A percentile compares a stretch with the other conserved stretches of the same genome.
Evolutionary conservation across 2,797 vertebrate species (phyloP).

Genomic region (Sibirionetta formosa): DNA sequence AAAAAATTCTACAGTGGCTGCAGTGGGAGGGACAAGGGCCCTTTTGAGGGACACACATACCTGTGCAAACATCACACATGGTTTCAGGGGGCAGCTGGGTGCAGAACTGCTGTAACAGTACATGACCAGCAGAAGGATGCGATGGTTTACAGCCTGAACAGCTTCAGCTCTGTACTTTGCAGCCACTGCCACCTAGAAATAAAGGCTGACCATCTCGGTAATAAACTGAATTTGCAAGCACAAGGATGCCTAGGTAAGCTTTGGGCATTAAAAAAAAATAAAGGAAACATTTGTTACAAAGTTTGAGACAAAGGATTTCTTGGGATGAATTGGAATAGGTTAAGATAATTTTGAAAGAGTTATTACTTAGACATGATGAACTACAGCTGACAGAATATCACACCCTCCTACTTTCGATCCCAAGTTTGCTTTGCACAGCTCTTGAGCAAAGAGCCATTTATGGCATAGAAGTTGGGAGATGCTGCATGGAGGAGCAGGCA

Average conservation of each 20-base stretch:
- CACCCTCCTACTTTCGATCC: background rate
- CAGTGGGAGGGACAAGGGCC: background rate
- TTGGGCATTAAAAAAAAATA: background rate
- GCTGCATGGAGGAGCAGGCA: background rate
- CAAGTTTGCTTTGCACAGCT: background rate
- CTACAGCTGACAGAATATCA: background rate
- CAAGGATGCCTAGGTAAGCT: background rate
- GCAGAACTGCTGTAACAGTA: background rate
- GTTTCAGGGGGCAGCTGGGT: background rate
- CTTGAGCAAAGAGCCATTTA: background rate
- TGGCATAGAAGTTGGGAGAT: background rate
- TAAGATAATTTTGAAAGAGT: background rate
- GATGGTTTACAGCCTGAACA: background rate
- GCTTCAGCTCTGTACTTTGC: background rate
- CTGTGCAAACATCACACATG: rapidly evolving
- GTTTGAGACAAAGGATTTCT: background rate
- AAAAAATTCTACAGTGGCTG: background rate
- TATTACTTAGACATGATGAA: background rate
- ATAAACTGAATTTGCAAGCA: background rate
- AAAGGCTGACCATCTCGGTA: background rate
- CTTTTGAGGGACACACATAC: background rate
- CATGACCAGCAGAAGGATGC: rapidly evolving
- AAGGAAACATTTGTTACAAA: background rate
- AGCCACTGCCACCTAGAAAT: background rate
- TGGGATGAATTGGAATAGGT: background rate